Conservation (phyloP, 2,797 vertebrate species). For the Tragelaphus eurycerus region DNA sequence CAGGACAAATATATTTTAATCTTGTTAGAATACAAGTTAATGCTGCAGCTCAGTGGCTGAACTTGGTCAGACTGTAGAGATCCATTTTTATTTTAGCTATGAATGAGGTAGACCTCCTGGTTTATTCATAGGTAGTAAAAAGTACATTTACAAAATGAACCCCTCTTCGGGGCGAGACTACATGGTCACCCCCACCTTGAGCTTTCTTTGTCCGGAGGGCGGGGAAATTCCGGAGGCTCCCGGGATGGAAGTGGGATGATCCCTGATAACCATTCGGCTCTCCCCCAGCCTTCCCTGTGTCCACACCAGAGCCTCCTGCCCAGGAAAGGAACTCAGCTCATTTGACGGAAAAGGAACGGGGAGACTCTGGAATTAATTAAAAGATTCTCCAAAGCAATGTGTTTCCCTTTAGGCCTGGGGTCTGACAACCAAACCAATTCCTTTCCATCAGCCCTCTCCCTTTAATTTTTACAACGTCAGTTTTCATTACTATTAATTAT, state of each 20-base stretch:
- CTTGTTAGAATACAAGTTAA: conserved; percentile 99
- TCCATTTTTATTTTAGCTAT: conserved; percentile 91
- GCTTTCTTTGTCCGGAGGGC: neutral
- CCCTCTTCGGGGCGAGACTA: neutral
- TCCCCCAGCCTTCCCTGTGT: neutral
- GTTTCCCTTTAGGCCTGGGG: conserved; percentile 67
- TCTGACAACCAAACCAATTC: conserved; percentile 65
- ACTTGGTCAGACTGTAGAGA: conserved; percentile 92
- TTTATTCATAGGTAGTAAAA: conserved; percentile 84
- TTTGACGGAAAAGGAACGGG: conserved; percentile 32
- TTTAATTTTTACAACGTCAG: conserved; percentile 73
- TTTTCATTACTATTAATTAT: conserved; percentile 79
- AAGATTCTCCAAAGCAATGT: conserved; percentile 71
- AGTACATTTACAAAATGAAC: conserved; percentile 81
- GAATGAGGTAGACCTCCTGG: conserved; percentile 87
- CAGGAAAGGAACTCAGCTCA: neutral
- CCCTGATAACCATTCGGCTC: neutral
- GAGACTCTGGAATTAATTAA: conserved; percentile 75
- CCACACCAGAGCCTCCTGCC: neutral
- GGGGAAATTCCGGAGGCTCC: neutral
- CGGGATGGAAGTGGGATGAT: neutral
- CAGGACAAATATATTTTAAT: conserved; percentile 99
- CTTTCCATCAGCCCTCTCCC: conserved; percentile 56
- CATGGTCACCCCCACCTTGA: conserved; percentile 66
- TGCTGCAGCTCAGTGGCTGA: conserved; percentile 93